These are phyloP conservation scores for Gerris buenoi DNA, from an alignment of 1,140 invertebrate genomes.

Conservation along the genomic window DNA sequence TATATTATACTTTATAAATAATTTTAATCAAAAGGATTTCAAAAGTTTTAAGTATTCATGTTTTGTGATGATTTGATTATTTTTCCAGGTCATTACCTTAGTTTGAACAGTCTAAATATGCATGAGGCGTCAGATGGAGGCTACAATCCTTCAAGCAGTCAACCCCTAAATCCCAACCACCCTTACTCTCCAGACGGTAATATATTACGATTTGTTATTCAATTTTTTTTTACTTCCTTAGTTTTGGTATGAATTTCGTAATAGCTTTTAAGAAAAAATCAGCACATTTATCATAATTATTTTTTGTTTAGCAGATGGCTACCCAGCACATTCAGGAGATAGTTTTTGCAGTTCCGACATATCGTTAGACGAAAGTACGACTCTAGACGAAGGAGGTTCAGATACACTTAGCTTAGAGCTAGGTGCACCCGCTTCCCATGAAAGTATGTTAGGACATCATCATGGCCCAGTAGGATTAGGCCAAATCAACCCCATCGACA, in stretches of 20 bases:
- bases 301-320: slow-evolving; percentile 45
- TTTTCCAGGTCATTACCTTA: slow-evolving; percentile 37
- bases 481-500: slow-evolving; percentile 87
- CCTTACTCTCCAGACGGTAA: slow-evolving; percentile 78
- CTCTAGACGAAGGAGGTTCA: slow-evolving; percentile 60
- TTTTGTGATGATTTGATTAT: no score
- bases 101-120: slow-evolving; percentile 35
- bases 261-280: no score
- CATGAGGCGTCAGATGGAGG: slow-evolving; percentile 31
- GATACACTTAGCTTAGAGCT: slow-evolving; percentile 58
- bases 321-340: slow-evolving; percentile 68
- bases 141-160: slow-evolving; percentile 26
- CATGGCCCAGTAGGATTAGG: slow-evolving; percentile 27
- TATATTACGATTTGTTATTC: no score
- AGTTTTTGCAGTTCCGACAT: slow-evolving; percentile 81
- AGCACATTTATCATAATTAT: no score
- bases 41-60: no score
- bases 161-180: slow-evolving; percentile 71
- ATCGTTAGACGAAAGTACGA: slow-evolving; percentile 64
- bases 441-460: slow-evolving; percentile 3
- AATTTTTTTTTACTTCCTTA: no score
- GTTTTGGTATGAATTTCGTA: no score
- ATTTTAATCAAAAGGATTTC: no score
- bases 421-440: slow-evolving; percentile 29
- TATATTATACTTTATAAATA: no score